Conservation (phyloP, 1,140 invertebrate genomes). For the Brachionus asplanchnoidis region DNA sequence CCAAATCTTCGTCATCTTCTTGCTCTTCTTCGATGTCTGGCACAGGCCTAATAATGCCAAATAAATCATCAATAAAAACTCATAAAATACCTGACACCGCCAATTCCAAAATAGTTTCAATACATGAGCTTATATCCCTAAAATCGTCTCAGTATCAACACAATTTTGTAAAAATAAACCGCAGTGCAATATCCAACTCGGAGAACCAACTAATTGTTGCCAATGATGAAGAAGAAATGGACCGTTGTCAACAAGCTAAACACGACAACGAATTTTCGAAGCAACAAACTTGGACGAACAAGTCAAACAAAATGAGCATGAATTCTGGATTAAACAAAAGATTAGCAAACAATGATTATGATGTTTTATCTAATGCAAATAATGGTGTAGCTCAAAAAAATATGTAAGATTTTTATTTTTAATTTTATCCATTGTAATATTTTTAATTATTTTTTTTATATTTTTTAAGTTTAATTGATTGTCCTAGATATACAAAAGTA, state of each 20-base stretch:
- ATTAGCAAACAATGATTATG: background rate
- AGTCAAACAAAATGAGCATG: background rate
- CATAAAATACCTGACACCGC: conserved; percentile 2
- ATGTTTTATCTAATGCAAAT: background rate
- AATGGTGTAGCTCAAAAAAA: background rate
- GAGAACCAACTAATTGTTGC: background rate
- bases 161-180: conserved; percentile 24
- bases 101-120: conserved; percentile 18
- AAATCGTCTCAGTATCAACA: background rate
- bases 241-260: background rate
- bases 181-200: background rate
- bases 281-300: background rate
- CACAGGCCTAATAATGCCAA: background rate
- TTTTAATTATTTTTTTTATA: background rate
- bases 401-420: background rate
- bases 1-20: conserved; percentile 9
- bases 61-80: conserved; percentile 13
- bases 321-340: background rate
- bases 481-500: background rate
- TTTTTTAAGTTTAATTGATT: background rate
- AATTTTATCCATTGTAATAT: background rate
- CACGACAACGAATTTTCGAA: background rate
- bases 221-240: background rate
- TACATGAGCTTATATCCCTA: conserved; percentile 17
- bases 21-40: background rate